phyloP scores from a whole-genome alignment of 2,113 vertebrate genomes.

The Menura novaehollandiae region DNA sequence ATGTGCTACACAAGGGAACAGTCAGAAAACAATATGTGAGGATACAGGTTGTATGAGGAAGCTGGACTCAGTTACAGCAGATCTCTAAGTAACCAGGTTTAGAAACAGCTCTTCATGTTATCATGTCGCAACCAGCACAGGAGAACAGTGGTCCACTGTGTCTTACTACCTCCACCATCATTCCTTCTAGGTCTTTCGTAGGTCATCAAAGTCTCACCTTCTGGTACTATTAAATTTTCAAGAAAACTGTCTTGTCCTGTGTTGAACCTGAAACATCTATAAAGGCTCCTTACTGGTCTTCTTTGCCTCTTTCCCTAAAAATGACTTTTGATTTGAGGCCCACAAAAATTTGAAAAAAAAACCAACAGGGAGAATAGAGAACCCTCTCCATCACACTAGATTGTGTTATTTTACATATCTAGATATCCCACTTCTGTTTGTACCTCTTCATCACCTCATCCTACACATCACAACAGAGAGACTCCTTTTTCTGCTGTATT shows the following conservation, averaged over 20 bases:
- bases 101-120: background rate
- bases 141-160: background rate
- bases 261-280: background rate
- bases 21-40: background rate
- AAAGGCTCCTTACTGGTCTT: background rate
- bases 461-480: background rate
- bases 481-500: background rate
- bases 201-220: background rate
- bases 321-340: background rate
- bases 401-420: background rate
- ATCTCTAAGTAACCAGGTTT: background rate
- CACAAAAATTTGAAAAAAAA: background rate
- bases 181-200: background rate
- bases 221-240: background rate
- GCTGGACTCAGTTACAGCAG: background rate
- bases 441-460: background rate
- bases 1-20: accelerated
- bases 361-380: background rate
- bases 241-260: background rate
- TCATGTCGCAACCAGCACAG: background rate
- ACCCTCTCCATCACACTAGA: background rate
- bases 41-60: background rate
- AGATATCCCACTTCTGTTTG: background rate
- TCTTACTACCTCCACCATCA: background rate
- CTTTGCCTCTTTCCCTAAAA: background rate